These are phyloP conservation scores for Amphimedon queenslandica DNA, from an alignment of 37 sponge, comb jelly and placozoan species.

Conservation along the genomic window DNA sequence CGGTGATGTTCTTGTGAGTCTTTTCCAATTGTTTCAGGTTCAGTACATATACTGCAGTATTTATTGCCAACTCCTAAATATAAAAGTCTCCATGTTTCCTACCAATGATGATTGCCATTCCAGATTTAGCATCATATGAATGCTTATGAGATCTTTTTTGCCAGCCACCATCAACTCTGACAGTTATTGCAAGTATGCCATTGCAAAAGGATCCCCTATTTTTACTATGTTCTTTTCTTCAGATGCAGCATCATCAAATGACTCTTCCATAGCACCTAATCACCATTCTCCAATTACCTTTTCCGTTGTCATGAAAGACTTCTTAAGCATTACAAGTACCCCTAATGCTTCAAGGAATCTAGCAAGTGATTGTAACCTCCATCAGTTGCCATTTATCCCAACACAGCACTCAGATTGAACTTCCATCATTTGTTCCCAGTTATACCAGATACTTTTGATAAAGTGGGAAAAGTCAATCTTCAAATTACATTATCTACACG, in stretches of 20 bases:
- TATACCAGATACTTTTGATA: too few species aligned
- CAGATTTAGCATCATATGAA: conserved; percentile 25
- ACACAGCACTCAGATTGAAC: too few species aligned
- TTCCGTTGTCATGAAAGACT: conserved; percentile 15
- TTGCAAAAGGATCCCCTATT: conserved; percentile 23
- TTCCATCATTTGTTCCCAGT: too few species aligned
- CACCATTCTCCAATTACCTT: neutral
- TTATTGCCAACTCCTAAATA: conserved; percentile 18
- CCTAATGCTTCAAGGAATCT: neutral
- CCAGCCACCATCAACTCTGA: conserved; percentile 57
- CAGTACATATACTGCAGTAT: conserved; percentile 28
- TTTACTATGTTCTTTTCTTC: conserved; percentile 33
- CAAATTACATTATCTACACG: too few species aligned
- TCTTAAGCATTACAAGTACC: conserved; percentile 23
- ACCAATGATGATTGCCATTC: conserved; percentile 27
- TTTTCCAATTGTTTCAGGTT: neutral
- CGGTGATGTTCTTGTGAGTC: neutral
- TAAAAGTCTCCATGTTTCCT: conserved; percentile 19
- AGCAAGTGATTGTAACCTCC: too few species aligned
- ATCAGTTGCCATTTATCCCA: too few species aligned
- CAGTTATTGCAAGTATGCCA: conserved; percentile 40
- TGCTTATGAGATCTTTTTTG: conserved; percentile 51
- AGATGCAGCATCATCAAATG: conserved; percentile 8
- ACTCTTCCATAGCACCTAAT: neutral
- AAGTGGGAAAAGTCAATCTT: too few species aligned